Conservation (phyloP, 1,140 invertebrate species). For the Drosophila biarmipes region DNA sequence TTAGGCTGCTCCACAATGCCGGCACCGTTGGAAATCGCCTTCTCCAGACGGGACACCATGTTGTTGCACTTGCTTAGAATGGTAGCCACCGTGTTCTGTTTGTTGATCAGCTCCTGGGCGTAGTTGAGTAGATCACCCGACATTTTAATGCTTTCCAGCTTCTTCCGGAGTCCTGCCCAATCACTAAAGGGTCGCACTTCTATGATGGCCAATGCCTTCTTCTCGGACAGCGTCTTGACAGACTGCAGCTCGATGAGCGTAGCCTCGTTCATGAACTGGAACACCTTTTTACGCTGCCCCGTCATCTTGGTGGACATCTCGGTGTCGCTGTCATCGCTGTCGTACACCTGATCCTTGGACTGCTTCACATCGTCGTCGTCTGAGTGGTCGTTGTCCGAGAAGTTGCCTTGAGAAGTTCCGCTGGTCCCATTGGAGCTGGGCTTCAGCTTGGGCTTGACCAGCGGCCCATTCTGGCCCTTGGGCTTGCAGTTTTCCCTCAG, state of each 20-base stretch:
- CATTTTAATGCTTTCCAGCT: conserved; percentile 89
- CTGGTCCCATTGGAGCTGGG: conserved; percentile 59
- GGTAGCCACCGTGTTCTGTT: conserved; percentile 88
- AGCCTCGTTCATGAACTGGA: conserved; percentile 91
- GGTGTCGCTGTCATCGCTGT: conserved; percentile 89
- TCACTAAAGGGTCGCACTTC: conserved; percentile 88
- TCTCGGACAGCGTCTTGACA: conserved; percentile 89
- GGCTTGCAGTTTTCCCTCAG: conserved; percentile 70
- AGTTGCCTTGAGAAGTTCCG: conserved; percentile 40
- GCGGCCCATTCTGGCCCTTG: conserved; percentile 37
- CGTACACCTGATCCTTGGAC: conserved; percentile 79
- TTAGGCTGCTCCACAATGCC: conserved; percentile 89
- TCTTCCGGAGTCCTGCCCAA: conserved; percentile 90
- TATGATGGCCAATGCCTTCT: conserved; percentile 89
- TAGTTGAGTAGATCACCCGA: conserved; percentile 90
- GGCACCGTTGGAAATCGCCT: conserved; percentile 89
- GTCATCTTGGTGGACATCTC: conserved; percentile 89
- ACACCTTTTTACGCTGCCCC: conserved; percentile 89
- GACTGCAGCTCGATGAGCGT: conserved; percentile 88
- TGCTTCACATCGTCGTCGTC: conserved; percentile 70
- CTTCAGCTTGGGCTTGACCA: conserved; percentile 52
- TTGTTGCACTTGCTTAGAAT: conserved; percentile 92
- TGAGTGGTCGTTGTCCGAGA: conserved; percentile 71
- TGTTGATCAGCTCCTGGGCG: conserved; percentile 89
- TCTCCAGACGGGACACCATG: conserved; percentile 89